Evolutionary conservation across 2,797 vertebrate genomes (phyloP), one percentile per base, ranked within the genome.

Genomic region (Sarcoramphus papa): DNA sequence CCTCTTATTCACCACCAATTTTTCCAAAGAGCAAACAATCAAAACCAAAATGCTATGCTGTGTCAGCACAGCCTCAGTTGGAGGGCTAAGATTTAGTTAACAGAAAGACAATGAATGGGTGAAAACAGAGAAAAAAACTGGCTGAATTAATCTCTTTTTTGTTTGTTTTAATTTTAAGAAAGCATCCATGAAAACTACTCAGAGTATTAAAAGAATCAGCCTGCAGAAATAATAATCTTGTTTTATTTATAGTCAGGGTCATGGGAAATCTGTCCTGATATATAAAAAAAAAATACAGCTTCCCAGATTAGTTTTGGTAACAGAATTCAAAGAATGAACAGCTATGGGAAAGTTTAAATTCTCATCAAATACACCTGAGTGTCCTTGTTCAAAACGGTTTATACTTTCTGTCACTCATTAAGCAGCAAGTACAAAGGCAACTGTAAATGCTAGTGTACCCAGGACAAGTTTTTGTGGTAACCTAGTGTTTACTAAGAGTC

Each of bases 191-290:
- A 95, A 95, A 95, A 89, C 33, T 76, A 25, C 90, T 85, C 48
- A 73, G 85, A 79, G 51, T 76, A 92, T 90, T 69, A 76, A 93
- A 90, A 94, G 64, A 89, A 72, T 62, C 79, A 83, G 95, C 27
- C 84, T 95, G 91, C 72, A 95, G 85, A 94, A 95, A 95, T 91
- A 97, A 94, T 94, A 95, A 95, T 93, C 92, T 72, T 51, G 72
- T 65, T 95, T 92, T 94, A 97, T 97, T 97, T 95, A 96, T 96
- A 97, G 96, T 80, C 68, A 40, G 81, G 94, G 92, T 95, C 94
- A 14, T 96, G 90, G 88, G 95, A 97, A 97, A 95, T 83, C 64
- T 93, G 47, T 91, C 84, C 77, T 80, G 43, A 90, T 78, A 88
- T 50, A 65, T 72, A 68, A 47, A 88, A 85, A 88, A 85, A 91